phyloP scores from a whole-genome alignment of 2,113 vertebrate species.

The Podocnemis expansa region DNA sequence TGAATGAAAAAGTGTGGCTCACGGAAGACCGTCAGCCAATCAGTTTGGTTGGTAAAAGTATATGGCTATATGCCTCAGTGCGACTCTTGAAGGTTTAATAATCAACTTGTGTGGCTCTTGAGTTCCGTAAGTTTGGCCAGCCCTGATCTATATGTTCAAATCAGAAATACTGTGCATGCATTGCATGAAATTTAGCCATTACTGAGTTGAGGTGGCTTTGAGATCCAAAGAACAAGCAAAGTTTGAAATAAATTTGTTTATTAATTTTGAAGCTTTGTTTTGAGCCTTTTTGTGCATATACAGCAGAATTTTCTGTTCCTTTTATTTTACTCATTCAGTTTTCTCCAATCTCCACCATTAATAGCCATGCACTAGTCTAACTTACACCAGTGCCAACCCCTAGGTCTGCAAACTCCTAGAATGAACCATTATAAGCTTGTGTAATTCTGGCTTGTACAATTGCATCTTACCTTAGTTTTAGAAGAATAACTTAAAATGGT shows the following conservation, averaged over 20 bases:
- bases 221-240: background rate
- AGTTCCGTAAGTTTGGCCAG: no score
- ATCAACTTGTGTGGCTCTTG: no score
- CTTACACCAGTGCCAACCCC: background rate
- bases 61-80: no score
- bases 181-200: no score
- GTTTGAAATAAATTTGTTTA: background rate
- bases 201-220: background rate
- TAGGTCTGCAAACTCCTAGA: background rate
- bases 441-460: background rate
- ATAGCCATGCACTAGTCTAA: background rate
- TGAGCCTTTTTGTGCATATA: background rate
- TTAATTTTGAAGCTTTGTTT: background rate
- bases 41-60: no score
- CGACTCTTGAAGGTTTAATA: no score
- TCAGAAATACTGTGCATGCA: no score
- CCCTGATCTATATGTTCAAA: no score
- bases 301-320: background rate
- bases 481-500: background rate
- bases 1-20: no score
- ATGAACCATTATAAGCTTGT: background rate
- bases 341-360: background rate
- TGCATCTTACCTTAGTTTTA: background rate
- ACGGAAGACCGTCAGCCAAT: no score
- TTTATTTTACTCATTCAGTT: background rate